These are phyloP conservation scores for Plecotus auritus DNA, from an alignment of 2,113 vertebrate genomes.

Conservation along the genomic window DNA sequence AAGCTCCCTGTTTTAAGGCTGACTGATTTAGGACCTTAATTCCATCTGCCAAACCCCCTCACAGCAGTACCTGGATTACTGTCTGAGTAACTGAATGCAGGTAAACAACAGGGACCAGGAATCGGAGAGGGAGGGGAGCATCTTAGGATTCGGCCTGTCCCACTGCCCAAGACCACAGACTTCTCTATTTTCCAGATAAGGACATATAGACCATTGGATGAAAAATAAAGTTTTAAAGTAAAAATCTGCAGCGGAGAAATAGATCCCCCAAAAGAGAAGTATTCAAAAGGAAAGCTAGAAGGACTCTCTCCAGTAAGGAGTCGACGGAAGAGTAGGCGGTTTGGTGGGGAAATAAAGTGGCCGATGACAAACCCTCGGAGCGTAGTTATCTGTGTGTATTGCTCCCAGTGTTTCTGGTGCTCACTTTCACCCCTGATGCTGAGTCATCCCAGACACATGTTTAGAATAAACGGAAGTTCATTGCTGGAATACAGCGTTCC, in stretches of 20 bases:
- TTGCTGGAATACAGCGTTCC: conserved; percentile 51
- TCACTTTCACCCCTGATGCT: conserved; percentile 43
- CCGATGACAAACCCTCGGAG: neutral
- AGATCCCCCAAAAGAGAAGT: neutral
- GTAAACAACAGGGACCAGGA: neutral
- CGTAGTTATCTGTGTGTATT: conserved; percentile 25
- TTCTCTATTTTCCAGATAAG: neutral
- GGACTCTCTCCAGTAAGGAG: neutral
- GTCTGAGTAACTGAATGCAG: neutral
- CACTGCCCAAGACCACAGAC: neutral
- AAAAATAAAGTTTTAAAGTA: neutral
- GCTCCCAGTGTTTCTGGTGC: conserved; percentile 38
- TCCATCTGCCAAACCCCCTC: neutral
- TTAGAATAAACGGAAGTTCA: conserved; percentile 32
- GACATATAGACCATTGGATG: neutral
- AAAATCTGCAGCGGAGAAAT: neutral
- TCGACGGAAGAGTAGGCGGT: neutral
- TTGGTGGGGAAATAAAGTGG: neutral
- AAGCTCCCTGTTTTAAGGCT: neutral
- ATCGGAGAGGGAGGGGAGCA: fast-evolving
- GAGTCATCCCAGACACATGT: conserved; percentile 47
- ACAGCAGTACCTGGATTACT: neutral
- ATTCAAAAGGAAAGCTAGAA: neutral
- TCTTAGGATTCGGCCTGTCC: neutral
- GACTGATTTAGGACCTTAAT: neutral